Evolutionary conservation across 2,797 vertebrate species (phyloP), one percentile per base, ranked within the genome.

Genomic region (Enteromius afrohamiltoni): DNA sequence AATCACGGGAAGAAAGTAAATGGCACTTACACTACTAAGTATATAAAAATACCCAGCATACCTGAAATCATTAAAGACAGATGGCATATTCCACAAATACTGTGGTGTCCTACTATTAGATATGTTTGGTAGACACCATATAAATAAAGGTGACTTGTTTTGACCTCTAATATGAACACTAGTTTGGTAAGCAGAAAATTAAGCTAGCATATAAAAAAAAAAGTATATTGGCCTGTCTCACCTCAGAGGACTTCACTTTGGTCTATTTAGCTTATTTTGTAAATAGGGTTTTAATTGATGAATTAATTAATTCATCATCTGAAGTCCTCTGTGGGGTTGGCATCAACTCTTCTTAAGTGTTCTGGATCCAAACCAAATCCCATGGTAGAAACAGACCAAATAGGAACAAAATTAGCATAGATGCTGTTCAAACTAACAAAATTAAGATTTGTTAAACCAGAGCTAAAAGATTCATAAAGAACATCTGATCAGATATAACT

Each of bases 1-100:
- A 92, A 92, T 93, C 92, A 88, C 87, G 86, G 85, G 89, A 75
- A 62, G 55, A 79, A 3, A 89, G 90, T 70, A 90, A 91, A 92
- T 92, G 85, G 92, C 89, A 86, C 82, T 87, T 88, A 0, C 87
- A 82, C 87, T 88, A 85, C 87, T 88, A 86, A 88, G 87, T 87
- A 91, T 85, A 68, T 88, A 87, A 86, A 90, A 90, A 92, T 51
- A 67, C 45, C 16, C 62, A 31, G 17, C 37, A 68, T 51, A n/a
- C 45, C 29, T 37, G 1, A 40, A 55, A 80, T 55, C 47, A 70
- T 26, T 5, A n/a, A 82, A 75, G 58, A 60, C 90, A 91, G 85
- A 89, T 86, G 84, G 21, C 21, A 23, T 34, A 76, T 58, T 58
- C 51, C 51, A 76, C 19, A 21, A 75, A 75, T 34, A 76, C 31